phyloP scores from a whole-genome alignment of 2,797 vertebrate species.

The Heliangelus exortis region DNA sequence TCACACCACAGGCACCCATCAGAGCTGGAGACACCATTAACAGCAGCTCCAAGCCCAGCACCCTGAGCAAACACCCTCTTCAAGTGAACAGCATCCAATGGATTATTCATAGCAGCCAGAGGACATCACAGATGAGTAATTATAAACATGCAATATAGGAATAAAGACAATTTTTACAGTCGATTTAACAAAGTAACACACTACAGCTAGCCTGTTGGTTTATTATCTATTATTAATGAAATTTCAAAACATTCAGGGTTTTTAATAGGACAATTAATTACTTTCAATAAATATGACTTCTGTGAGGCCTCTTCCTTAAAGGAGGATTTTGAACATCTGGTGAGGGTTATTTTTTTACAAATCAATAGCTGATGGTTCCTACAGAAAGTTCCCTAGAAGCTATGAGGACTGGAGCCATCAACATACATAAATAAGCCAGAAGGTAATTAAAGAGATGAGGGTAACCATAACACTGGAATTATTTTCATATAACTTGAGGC shows the following conservation, averaged over 20 bases:
- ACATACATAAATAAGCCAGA: background rate
- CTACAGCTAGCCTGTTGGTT: constrained; percentile 27
- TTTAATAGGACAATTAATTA: constrained; percentile 49
- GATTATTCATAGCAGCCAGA: constrained; percentile 63
- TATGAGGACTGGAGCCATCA: background rate
- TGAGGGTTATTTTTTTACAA: constrained; percentile 34
- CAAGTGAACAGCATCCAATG: constrained; percentile 48
- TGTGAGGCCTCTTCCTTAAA: constrained; percentile 1
- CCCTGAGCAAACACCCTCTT: constrained; percentile 23
- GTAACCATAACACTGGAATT: background rate
- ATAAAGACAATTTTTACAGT: constrained; percentile 58
- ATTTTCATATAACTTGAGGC: background rate
- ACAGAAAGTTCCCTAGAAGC: constrained; percentile 11
- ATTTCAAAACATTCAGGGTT: constrained; percentile 52
- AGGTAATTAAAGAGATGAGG: background rate
- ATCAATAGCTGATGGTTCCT: background rate
- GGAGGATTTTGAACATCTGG: constrained; percentile 31
- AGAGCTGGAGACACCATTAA: background rate
- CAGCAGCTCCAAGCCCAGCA: background rate
- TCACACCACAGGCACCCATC: constrained; percentile 13
- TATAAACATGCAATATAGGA: constrained; percentile 65
- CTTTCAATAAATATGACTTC: constrained; percentile 26
- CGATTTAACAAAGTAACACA: constrained; percentile 46
- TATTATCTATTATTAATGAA: constrained; percentile 27
- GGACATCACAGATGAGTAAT: constrained; percentile 56